Evolutionary conservation across 2,113 vertebrate species (phyloP), one percentile per base, ranked within the genome.

Genomic region (Paramormyrops kingsleyae): DNA sequence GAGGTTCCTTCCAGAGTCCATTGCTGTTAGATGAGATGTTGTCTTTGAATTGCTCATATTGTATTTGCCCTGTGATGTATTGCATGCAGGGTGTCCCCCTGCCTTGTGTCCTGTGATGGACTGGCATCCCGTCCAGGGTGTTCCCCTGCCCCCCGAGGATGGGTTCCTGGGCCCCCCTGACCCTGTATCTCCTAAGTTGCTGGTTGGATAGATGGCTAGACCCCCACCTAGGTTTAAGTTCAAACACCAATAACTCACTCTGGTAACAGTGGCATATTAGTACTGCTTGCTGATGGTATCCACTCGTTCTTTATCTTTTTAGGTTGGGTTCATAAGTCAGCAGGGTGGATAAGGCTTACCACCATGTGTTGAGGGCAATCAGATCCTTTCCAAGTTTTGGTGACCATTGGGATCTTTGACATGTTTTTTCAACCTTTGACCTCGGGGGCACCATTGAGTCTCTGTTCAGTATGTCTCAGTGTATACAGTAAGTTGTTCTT

Each of bases 381-480:
- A 50, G 17, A 50, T 83, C 17, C 49, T 49, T 66, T 70, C 19
- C 46, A 35, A 7, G 46, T 77, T 19, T 24, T 17, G 7, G 46
- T 89, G 46, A 80, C 66, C 47, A 49, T 19, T 35, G n/a, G 31
- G 74, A 31, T 89, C 49, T n/a, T 27, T 83, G 47, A 6, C 70
- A 47, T 89, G 46, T 49, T 89, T 53, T 80, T 89, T 77, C 27
- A 8, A 83, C 46, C 88, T 53, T 19, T 89, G 70, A 77, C 74
- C 70, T 42, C 31, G 5, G 49, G 50, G 70, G 17, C 47, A 56
- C 19, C 47, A 89, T 0, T 31, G 59, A 70, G 59, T 2, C 8
- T 77, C 70, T 77, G 12, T 77, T 77, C 1, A 39, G 70, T 15
- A 6, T 77, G 5, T 15, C 70, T 77, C 31, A 77, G 70, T 31